Evolutionary conservation across 2,113 vertebrate species (phyloP).

Genomic region (Bos taurus): DNA sequence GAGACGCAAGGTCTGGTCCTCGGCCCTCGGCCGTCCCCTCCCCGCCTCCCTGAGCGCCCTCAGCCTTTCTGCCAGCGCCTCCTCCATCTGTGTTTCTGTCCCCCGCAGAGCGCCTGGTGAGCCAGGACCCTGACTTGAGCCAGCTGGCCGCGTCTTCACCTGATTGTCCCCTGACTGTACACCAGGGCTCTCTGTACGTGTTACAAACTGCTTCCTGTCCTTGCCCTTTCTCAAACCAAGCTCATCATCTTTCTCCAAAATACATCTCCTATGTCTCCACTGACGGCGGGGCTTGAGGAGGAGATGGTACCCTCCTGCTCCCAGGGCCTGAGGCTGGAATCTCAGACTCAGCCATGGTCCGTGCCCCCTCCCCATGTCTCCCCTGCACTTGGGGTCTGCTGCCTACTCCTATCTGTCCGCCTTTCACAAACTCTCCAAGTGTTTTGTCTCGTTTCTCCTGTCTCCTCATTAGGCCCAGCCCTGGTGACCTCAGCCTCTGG

Average conservation of each 20-base stretch:
- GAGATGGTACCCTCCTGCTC: background rate
- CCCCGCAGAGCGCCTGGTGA: background rate
- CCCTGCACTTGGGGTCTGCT: background rate
- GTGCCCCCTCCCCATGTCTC: background rate
- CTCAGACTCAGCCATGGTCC: background rate
- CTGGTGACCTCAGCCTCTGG: background rate
- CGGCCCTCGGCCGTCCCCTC: fast-evolving
- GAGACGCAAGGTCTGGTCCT: background rate
- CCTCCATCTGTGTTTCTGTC: background rate
- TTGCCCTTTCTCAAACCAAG: background rate
- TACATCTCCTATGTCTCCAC: background rate
- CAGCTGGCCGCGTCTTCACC: background rate
- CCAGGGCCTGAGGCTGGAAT: background rate
- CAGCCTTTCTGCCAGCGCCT: background rate
- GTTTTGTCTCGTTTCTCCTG: background rate
- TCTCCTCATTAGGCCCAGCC: background rate
- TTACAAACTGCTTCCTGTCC: background rate
- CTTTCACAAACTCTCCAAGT: background rate
- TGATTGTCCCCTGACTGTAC: background rate
- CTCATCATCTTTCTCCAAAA: background rate
- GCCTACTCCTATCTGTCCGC: background rate
- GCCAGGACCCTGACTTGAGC: too few relatives aligned
- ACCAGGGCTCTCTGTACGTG: background rate
- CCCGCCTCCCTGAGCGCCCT: background rate
- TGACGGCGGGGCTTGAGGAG: background rate